phyloP scores from a whole-genome alignment of 2,113 vertebrate species.

The Mormoops blainvillei region DNA sequence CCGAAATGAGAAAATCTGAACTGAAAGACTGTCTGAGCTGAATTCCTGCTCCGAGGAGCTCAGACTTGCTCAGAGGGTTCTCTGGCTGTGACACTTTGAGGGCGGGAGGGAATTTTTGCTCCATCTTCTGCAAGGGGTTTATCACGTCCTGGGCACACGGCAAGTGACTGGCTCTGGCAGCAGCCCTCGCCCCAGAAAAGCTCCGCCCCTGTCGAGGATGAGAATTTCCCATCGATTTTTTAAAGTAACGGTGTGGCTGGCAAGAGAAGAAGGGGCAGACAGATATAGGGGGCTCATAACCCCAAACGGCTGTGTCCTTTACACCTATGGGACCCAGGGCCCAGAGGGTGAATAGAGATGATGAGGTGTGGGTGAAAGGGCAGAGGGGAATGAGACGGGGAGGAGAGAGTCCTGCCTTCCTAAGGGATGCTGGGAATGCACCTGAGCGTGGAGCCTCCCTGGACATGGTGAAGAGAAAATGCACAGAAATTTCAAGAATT shows the following conservation, averaged over 20 bases:
- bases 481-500: not conserved
- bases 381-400: not conserved
- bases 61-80: not conserved
- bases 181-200: not conserved
- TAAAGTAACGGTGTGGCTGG: not conserved
- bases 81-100: not conserved
- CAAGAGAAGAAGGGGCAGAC: not conserved
- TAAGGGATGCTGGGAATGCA: not conserved
- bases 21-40: fast-evolving
- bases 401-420: not conserved
- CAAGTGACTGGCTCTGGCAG: fast-evolving
- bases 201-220: not conserved
- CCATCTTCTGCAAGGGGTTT: not conserved
- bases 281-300: not conserved
- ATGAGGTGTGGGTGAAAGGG: too few relatives aligned
- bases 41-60: not conserved
- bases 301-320: not conserved
- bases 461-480: not conserved
- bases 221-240: not conserved
- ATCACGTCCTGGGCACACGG: not conserved
- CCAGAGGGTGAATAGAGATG: not conserved
- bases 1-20: not conserved
- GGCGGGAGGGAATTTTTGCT: not conserved
- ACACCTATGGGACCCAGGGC: not conserved
- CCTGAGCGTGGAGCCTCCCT: not conserved